Percentiles rank a stretch among this genome's conserved stretches.
phyloP scores from a whole-genome alignment of 2,797 vertebrate genomes.

The Gambelia wislizenii region DNA sequence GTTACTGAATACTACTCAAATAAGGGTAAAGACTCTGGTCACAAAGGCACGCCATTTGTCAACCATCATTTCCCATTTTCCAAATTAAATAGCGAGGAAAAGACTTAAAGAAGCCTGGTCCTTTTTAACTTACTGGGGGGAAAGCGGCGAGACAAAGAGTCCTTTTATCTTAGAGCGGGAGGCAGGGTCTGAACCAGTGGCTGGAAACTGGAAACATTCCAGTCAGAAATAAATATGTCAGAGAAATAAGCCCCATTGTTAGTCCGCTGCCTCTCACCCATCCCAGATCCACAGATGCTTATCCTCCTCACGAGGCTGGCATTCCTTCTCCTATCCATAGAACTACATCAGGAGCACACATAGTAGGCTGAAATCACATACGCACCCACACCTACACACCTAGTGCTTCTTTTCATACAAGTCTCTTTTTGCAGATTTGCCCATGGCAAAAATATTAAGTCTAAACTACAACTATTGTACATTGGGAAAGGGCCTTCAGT shows the following conservation, averaged over 20 bases:
- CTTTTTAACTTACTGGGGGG: conserved; percentile 10
- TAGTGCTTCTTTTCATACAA: neutral
- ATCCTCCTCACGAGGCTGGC: neutral
- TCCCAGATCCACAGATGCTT: conserved; percentile 9
- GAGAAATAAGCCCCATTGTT: conserved; percentile 18
- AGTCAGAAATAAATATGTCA: conserved; percentile 28
- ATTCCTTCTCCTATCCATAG: neutral
- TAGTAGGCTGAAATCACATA: neutral
- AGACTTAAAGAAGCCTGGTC: conserved; percentile 2
- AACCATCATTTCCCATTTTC: neutral
- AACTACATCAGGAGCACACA: neutral
- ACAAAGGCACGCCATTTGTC: neutral
- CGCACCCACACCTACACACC: neutral
- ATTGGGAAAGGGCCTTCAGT: no score
- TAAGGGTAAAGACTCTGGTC: neutral
- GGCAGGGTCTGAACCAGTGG: neutral
- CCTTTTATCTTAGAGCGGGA: conserved; percentile 23
- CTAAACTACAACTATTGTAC: no score
- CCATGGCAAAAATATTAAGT: neutral
- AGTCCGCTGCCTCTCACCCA: neutral
- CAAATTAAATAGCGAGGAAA: conserved; percentile 7
- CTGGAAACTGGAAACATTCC: conserved; percentile 30
- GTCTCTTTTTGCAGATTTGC: neutral
- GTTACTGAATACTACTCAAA: neutral
- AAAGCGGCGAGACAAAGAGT: conserved; percentile 16